phyloP scores from a whole-genome alignment of 2,113 vertebrate species.

The Pardalotus punctatus region DNA sequence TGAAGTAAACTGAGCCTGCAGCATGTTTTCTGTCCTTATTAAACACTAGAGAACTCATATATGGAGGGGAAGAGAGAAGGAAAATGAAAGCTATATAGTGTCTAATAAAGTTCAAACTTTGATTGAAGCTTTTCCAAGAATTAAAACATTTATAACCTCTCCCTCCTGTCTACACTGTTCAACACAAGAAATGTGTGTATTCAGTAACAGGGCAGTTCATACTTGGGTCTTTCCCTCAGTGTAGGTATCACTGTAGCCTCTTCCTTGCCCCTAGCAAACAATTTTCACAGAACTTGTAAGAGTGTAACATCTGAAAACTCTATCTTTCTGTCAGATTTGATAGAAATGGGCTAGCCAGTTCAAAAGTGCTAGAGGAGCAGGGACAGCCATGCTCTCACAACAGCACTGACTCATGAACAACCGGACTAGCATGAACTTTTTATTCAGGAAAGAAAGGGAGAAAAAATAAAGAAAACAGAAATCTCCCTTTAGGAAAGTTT shows the following conservation, averaged over 20 bases:
- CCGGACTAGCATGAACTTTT: neutral
- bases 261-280: neutral
- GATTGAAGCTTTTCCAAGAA: constrained; percentile 23
- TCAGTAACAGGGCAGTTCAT: neutral
- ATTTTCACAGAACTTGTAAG: neutral
- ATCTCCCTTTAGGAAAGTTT: neutral
- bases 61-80: neutral
- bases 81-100: neutral
- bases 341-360: neutral
- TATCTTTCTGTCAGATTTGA: neutral
- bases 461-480: neutral
- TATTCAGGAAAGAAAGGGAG: neutral
- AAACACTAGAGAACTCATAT: constrained; percentile 30
- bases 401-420: neutral
- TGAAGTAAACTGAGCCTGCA: constrained; percentile 43
- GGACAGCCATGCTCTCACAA: neutral
- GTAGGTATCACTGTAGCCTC: neutral
- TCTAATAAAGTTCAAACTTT: constrained; percentile 30
- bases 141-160: constrained; percentile 3
- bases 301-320: neutral
- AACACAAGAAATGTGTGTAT: neutral
- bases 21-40: constrained; percentile 28
- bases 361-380: neutral
- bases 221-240: neutral
- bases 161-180: neutral